Percentiles rank a stretch among this genome's conserved stretches.
Evolutionary conservation across 1,140 invertebrate species (phyloP).

Genomic region (Macrosteles quadrilineatus): DNA sequence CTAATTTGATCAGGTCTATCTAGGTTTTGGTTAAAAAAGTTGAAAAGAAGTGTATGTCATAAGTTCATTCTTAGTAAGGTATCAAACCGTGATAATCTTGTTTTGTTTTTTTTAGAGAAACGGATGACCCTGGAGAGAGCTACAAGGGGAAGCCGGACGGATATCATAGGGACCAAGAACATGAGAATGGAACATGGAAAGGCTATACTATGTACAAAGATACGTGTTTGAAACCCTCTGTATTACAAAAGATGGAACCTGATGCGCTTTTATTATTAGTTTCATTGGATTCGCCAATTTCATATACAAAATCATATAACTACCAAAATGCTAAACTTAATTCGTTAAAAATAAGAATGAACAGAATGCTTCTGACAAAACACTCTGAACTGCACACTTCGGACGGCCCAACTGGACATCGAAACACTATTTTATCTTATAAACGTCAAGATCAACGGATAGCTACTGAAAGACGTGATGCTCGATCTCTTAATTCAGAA

Average conservation of each 20-base stretch:
- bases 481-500: not conserved
- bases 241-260: not conserved
- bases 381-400: no score
- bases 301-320: no score
- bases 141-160: not conserved
- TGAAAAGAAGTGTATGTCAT: no score
- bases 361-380: conserved; percentile 1
- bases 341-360: conserved; percentile 7
- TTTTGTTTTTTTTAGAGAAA: conserved; percentile 4
- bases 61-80: no score
- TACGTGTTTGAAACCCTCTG: not conserved
- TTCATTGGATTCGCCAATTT: no score
- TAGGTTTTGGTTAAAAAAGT: no score
- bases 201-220: not conserved
- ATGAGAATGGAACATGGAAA: not conserved
- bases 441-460: no score
- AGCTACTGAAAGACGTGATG: not conserved
- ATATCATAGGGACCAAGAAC: not conserved
- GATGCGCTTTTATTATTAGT: no score
- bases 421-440: no score
- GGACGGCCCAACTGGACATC: no score
- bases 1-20: no score
- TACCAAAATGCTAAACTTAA: not conserved
- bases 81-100: no score
- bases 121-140: conserved; percentile 4